Conservation (phyloP, 2,888 invertebrate species). For the Hymenopus coronatus region DNA sequence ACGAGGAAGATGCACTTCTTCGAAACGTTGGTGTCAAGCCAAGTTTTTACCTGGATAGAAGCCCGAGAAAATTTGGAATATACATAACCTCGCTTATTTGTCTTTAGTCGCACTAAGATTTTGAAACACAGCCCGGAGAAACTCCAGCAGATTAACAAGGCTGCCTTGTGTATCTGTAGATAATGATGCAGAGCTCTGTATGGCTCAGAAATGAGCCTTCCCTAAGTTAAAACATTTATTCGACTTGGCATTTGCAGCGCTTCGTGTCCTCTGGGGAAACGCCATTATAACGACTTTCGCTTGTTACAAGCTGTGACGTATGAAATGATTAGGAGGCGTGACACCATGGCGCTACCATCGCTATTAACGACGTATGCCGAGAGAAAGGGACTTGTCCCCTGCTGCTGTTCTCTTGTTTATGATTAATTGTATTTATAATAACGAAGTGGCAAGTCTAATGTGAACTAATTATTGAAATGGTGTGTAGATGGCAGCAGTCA, state of each 20-base stretch:
- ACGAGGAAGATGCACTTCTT: too few relatives aligned
- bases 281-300: background rate
- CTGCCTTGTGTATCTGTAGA: too few relatives aligned
- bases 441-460: background rate
- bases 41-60: too few relatives aligned
- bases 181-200: too few relatives aligned
- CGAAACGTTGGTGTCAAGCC: too few relatives aligned
- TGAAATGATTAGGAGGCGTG: background rate
- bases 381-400: too few relatives aligned
- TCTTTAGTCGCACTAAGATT: too few relatives aligned
- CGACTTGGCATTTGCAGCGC: background rate
- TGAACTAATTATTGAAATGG: background rate
- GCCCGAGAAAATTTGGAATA: too few relatives aligned
- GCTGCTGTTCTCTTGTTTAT: background rate
- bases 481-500: background rate
- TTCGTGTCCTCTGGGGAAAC: background rate
- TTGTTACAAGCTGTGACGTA: background rate
- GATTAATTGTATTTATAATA: background rate
- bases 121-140: too few relatives aligned
- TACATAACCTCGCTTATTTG: too few relatives aligned
- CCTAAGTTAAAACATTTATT: background rate
- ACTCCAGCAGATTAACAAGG: too few relatives aligned
- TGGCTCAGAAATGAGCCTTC: background rate
- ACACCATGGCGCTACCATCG: background rate
- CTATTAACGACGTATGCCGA: background rate